phyloP scores from a whole-genome alignment of 1,140 invertebrate species.

The Bombyx mori region ASM3026992v2 NC_085117.1:7497501-7498000 shows the following conservation, averaged over 20 bases:
- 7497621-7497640: conserved; percentile 74
- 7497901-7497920: conserved; percentile 41
- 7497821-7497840: conserved; percentile 3
- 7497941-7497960: conserved; percentile 74
- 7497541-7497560: conserved; percentile 71
- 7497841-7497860: conserved; percentile 13
- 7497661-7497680: conserved; percentile 70
- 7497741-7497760: conserved; percentile 1
- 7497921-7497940: conserved; percentile 74
- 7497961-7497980: conserved; percentile 83
- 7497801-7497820: conserved; percentile 5
- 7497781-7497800: conserved; percentile 7
- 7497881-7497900: conserved; percentile 53
- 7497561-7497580: conserved; percentile 65
- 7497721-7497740: conserved; percentile 2
- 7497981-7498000: conserved; percentile 89
- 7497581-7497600: conserved; percentile 61
- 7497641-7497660: conserved; percentile 72
- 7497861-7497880: conserved; percentile 38
- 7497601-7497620: conserved; percentile 72
- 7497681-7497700: conserved; percentile 77
- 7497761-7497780: conserved; percentile 1
- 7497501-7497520: conserved; percentile 72
- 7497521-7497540: conserved; percentile 68
- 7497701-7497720: conserved; percentile 73